A percentile compares a stretch with the other conserved stretches of the same genome.
phyloP scores from a whole-genome alignment of 2,113 vertebrate species.

The Pleuronectes platessa region DNA sequence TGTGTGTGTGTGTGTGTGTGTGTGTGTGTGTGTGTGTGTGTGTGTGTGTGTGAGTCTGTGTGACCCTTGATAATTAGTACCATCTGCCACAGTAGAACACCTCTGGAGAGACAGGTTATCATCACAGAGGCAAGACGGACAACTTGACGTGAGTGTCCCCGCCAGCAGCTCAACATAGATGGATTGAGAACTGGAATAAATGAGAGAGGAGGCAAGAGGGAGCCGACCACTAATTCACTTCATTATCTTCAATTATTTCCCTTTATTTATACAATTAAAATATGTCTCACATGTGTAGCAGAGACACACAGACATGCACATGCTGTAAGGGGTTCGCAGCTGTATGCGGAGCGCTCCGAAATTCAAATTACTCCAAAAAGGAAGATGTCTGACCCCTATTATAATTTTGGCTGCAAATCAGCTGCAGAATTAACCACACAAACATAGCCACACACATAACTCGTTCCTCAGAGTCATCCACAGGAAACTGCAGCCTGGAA shows the following conservation, averaged over 20 bases:
- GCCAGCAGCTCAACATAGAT: neutral
- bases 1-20: conserved; percentile 7
- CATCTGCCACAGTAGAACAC: conserved; percentile 74
- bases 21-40: conserved; percentile 11
- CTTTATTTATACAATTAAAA: neutral
- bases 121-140: conserved; percentile 56
- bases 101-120: conserved; percentile 70
- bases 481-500: conserved; percentile 37
- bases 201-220: neutral
- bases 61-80: conserved; percentile 76
- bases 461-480: conserved; percentile 43
- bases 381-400: conserved; percentile 61
- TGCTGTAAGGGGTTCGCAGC: conserved; percentile 22
- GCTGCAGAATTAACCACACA: conserved; percentile 49
- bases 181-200: neutral
- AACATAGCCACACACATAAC: conserved; percentile 34
- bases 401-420: conserved; percentile 65
- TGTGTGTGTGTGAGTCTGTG: conserved; percentile 15
- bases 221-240: neutral
- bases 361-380: conserved; percentile 27
- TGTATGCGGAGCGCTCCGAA: conserved; percentile 28
- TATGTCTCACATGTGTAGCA: neutral
- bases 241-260: neutral
- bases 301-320: neutral
- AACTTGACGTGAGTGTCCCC: conserved; percentile 34